These are phyloP conservation scores for Saccostrea glomerata DNA, from an alignment of 1,140 invertebrate species.

Conservation along the genomic window DNA sequence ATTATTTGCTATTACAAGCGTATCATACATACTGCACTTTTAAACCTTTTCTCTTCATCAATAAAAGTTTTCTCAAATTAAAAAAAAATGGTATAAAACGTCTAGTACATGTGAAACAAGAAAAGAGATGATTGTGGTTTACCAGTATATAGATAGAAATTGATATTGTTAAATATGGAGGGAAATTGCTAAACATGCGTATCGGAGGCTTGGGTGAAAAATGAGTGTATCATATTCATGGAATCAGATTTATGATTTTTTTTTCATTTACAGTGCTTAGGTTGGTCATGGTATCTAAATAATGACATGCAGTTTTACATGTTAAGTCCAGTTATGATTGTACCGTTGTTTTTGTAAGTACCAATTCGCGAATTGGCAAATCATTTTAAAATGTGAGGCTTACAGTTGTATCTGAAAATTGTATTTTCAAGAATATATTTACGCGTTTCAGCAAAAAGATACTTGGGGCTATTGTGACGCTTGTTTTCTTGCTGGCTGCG, in stretches of 20 bases:
- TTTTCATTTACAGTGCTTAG: conserved; percentile 83
- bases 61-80: too few species aligned
- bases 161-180: too few species aligned
- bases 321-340: conserved; percentile 82
- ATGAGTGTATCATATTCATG: not conserved
- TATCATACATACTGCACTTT: too few species aligned
- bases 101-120: too few species aligned
- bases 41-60: too few species aligned
- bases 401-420: not conserved
- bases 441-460: not conserved
- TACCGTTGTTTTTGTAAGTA: conserved; percentile 69
- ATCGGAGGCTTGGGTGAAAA: too few species aligned
- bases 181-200: too few species aligned
- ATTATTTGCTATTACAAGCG: too few species aligned
- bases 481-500: not conserved
- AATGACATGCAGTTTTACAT: conserved; percentile 90
- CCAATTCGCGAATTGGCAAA: too few species aligned
- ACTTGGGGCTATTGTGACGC: not conserved
- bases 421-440: not conserved
- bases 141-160: too few species aligned
- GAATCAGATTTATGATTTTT: not conserved
- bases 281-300: conserved; percentile 87
- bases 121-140: too few species aligned
- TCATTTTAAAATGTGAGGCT: not conserved
- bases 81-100: too few species aligned